Evolutionary conservation across 2,797 vertebrate species (phyloP).

Genomic region (Hemitrygon akajei): DNA sequence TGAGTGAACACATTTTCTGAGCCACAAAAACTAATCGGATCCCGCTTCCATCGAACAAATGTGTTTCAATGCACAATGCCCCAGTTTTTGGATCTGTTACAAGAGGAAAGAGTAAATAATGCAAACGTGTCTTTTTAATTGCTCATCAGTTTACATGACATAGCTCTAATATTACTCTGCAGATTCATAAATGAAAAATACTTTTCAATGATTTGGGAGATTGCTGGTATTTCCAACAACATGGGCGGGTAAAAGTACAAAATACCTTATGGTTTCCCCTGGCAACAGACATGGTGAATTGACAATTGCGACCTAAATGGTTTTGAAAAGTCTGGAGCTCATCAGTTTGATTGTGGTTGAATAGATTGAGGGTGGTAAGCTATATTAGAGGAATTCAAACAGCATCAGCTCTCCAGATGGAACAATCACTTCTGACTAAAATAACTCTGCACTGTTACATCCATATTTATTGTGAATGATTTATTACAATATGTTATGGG

Average conservation of each 20-base stretch:
- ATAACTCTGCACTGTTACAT: constrained; percentile 14
- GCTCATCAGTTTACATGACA: not conserved
- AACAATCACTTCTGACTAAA: not conserved
- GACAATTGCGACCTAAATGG: constrained; percentile 20
- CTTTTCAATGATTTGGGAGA: not conserved
- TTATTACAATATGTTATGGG: not conserved
- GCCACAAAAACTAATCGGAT: not conserved
- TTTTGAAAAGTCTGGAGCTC: constrained; percentile 32
- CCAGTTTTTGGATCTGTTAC: not conserved
- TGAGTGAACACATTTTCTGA: not conserved
- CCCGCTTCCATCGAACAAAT: not conserved
- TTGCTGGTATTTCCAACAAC: not conserved
- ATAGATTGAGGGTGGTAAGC: not conserved
- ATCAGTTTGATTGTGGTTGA: constrained; percentile 34
- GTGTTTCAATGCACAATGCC: not conserved
- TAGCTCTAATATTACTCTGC: not conserved
- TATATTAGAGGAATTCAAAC: constrained; percentile 9
- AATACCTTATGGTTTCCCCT: constrained; percentile 12
- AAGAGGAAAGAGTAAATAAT: not conserved
- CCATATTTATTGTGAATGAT: constrained; percentile 11
- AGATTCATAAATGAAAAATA: not conserved
- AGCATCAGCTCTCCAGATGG: not conserved
- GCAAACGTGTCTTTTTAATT: not conserved
- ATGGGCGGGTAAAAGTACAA: not conserved
- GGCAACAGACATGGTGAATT: constrained; percentile 18